Evolutionary conservation across 2,888 invertebrate species (phyloP), one percentile per base, ranked within the genome.

Genomic region (Ypsolopha sequella): DNA sequence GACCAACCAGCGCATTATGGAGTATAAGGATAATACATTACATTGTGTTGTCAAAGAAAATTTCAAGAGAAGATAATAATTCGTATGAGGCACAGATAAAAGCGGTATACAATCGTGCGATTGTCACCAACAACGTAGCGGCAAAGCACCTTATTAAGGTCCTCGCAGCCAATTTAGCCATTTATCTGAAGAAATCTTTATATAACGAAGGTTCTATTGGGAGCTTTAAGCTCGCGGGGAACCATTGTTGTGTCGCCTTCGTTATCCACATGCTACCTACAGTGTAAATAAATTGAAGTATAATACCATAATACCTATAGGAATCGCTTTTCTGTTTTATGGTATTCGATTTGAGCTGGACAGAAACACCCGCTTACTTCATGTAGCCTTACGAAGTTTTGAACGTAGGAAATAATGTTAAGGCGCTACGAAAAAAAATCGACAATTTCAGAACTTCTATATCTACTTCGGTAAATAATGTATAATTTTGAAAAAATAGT

Each of bases 221-320:
- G 66, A 60, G 63, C 65, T 6, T 48, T 64, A 64, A 67, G 60
- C 65, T 67, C 65, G 59, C 63, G 65, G 64, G 60, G 65, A 54
- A 65, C 76, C 74, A 79, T 81, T 80, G 80, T 80, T 77, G 65
- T 79, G 80, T 80, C 80, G 70, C 74, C 61, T 62, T 62, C 58
- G 65, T 66, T 72, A 73, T 70, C 63, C 60, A 56, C 64, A 58
- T 58, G 61, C 62, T 59, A 59, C 59, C 62, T 59, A 59, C 59
- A 67, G 66, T 72, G 68, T 74, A 73, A 75, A 75, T 71, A 70
- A 73, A 73, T 75, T 38, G 76, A 64, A 70, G 70, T 71, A 73
- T 24, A 24, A 24, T 24, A n/a, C n/a, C n/a, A 24, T 24, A 24
- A 3, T 24, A 24, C 24, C 71, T 73, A 72, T 59, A 56, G 61